Base-by-base conservation (phyloP, 1,140 invertebrate species). In the Helicoverpa zea region DNA sequence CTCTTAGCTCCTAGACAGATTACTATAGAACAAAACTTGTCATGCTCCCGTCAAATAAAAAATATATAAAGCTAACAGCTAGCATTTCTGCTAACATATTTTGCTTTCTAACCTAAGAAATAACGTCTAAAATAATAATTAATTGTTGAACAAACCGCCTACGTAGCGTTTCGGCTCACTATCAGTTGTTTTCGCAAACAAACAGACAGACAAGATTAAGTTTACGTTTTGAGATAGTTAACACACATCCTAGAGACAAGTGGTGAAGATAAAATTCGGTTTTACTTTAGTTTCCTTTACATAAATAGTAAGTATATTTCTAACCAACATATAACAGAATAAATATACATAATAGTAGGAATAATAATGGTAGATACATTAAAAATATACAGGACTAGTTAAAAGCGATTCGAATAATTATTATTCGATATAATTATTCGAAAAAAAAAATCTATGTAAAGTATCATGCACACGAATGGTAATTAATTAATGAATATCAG, bases 141-240 rank as follows among this genome's bases (percentile, higher is more conserved):
- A 64, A 43, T 64, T 29, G 30, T 47, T 64, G n/a, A n/a, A 43
- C 61, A 43, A 64, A 64, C 61, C 23, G 30, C 16, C 49, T 52
- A 70, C 43, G 18, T 70, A 18, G 14, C 61, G 61, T 10, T 30
- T 43, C 35, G 35, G 29, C 4, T 23, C 23, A 70, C 49, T 52
- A 70, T 70, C 66, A 70, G 43, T 70, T 23, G 66, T 49, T 70
- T 70, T 47, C 16, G 16, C 66, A 51, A 47, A 47, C 66, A 51
- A 29, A 70, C 66, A 70, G 47, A 70, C 66, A 70, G 66, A 70
- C 66, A 30, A 52, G 66, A 70, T 70, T 70, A 70, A 13, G 18
- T 70, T 70, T 11, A 70, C 43, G 49, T 70, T 70, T 29, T 52
- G 52, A 70, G 49, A 70, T 52, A 51, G 66, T 14, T 51, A 16